phyloP scores from a whole-genome alignment of 1,140 invertebrate species.

The Heterodera carotae region DNA sequence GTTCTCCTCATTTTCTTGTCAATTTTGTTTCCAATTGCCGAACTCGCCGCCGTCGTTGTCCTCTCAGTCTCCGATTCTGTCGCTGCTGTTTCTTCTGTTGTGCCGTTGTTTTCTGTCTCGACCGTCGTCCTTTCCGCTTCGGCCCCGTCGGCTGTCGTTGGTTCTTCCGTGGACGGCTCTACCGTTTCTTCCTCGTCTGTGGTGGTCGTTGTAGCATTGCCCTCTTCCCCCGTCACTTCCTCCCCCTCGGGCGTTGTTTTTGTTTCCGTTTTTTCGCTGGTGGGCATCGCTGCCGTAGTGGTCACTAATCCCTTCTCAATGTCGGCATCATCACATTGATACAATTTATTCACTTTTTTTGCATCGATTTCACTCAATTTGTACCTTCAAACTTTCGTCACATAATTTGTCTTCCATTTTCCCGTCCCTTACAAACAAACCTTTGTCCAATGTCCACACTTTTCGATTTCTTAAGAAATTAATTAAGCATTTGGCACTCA shows the following conservation, averaged over 20 bases:
- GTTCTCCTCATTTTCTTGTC: constrained; percentile 5
- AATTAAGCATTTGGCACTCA: background rate
- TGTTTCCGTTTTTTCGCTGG: constrained; percentile 28
- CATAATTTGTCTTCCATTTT: background rate
- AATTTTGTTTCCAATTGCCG: background rate
- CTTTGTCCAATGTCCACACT: constrained; percentile 64
- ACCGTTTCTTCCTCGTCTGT: constrained; percentile 28
- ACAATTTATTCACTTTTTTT: constrained; percentile 58
- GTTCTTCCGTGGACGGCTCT: background rate
- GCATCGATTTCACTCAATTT: constrained; percentile 63
- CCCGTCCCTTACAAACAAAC: constrained; percentile 18
- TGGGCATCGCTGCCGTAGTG: constrained; percentile 14
- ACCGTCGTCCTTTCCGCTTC: constrained; percentile 12
- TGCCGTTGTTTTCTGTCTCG: background rate
- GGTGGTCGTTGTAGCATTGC: constrained; percentile 8
- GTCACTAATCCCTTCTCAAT: constrained; percentile 18
- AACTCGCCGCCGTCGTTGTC: background rate
- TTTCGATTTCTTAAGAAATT: constrained; percentile 41
- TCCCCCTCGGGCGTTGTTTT: constrained; percentile 39
- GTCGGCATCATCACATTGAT: constrained; percentile 44
- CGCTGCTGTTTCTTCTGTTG: constrained; percentile 6
- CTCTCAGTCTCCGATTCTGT: background rate
- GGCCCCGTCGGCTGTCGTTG: background rate
- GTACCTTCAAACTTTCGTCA: constrained; percentile 44
- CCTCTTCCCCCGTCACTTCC: constrained; percentile 15